Base-by-base conservation (phyloP, 2,888 invertebrate genomes). In the Mythimna vitellina region DNA sequence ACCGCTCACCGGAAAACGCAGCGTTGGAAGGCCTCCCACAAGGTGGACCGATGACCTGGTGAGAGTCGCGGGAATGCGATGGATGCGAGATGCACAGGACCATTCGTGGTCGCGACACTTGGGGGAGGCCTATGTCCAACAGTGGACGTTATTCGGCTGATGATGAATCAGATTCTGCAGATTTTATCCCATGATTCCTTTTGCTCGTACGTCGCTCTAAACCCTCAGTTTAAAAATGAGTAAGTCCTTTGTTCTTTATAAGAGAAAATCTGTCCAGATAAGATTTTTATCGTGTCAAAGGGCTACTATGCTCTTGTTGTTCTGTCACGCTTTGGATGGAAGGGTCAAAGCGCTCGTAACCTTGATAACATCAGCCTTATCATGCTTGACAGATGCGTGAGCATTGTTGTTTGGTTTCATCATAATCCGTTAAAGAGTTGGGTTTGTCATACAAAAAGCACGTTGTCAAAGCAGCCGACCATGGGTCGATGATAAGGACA, bases 261-360 rank as follows among this genome's bases (percentile, higher is more conserved):
- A 82, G 29, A 65, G 51, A 46, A 68, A 80, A 68, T 70, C 58
- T 65, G 64, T 69, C 56, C 56, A 49, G 58, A 70, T 80, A 60
- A 69, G 57, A 57, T 54, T 63, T 51, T 22, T 63, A 67, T 58
- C 57, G 65, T 64, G 81, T 80, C 81, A 80, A 61, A 65, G 69
- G 65, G 68, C 42, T 74, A 54, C 9, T 17, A 54, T 56, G n/a
- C 29, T 71, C 60, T 81, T 54, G 58, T 68, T 53, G 20, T 76
- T 70, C n/a, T 61, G 56, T 58, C 54, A 76, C 25, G 42, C 56
- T 51, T 63, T 53, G 53, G 46, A 54, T 53, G 53, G 46, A 54
- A 49, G 70, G 85, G 79, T 82, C 73, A 78, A 78, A 73, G 65
- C 67, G 65, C 68, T 64, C n/a, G n/a, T 70, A 65, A 84, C 73